phyloP scores from a whole-genome alignment of 2,113 vertebrate species.

The Gallinago undulata region DNA sequence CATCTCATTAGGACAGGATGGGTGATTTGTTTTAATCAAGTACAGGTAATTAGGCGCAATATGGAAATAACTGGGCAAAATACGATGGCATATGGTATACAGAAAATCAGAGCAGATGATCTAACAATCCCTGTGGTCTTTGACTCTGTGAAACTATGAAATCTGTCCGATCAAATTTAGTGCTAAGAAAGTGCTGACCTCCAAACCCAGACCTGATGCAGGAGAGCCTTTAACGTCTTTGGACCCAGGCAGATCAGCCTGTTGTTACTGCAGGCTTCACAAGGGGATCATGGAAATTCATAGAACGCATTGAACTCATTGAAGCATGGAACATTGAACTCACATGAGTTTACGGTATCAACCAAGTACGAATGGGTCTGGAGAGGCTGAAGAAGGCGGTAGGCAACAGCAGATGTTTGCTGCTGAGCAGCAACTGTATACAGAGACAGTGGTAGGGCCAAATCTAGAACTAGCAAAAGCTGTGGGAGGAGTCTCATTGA shows the following conservation, averaged over 20 bases:
- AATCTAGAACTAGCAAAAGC: neutral
- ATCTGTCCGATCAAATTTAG: neutral
- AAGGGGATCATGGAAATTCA: neutral
- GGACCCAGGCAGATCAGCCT: neutral
- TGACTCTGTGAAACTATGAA: neutral
- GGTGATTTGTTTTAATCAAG: conserved; percentile 45
- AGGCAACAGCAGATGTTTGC: neutral
- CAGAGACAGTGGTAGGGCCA: neutral
- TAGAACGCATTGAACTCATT: neutral
- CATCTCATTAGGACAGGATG: neutral
- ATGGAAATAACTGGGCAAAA: conserved; percentile 14
- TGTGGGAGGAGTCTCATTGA: neutral
- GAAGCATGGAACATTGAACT: neutral
- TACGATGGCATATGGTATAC: conserved; percentile 26
- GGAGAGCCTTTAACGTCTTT: neutral
- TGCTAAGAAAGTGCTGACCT: neutral
- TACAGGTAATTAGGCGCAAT: conserved; percentile 46
- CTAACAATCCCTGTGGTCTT: conserved; percentile 17
- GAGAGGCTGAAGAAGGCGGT: neutral
- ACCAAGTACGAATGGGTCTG: neutral
- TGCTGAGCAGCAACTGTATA: neutral
- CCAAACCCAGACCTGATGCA: neutral
- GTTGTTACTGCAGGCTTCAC: neutral
- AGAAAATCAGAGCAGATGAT: conserved; percentile 39
- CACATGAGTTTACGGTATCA: neutral